A percentile compares a stretch with the other conserved stretches of the same genome.
phyloP scores from a whole-genome alignment of 2,888 invertebrate species.

The Plebejus argus region DNA sequence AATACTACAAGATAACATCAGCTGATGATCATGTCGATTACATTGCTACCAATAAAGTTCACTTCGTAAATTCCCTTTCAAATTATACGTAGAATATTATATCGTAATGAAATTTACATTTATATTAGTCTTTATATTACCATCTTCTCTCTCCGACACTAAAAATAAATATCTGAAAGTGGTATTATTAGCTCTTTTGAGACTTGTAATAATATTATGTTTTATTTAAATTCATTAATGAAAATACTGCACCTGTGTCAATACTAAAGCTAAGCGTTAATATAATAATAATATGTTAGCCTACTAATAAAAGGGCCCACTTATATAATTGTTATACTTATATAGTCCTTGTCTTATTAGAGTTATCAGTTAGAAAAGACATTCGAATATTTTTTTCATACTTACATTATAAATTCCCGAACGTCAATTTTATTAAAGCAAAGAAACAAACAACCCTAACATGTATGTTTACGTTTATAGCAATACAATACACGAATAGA shows the following conservation, averaged over 20 bases:
- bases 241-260: not conserved
- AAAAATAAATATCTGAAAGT: conserved; percentile 12
- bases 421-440: too few species aligned
- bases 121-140: conserved; percentile 3
- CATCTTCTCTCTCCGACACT: not conserved
- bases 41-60: not conserved
- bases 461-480: not conserved
- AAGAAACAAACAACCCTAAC: not conserved
- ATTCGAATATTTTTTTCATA: too few species aligned
- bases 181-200: not conserved
- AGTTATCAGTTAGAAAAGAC: too few species aligned
- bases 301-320: too few species aligned
- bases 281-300: too few species aligned
- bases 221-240: not conserved
- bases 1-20: not conserved
- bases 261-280: too few species aligned
- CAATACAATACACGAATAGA: not conserved
- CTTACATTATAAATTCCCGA: too few species aligned
- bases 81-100: not conserved
- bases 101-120: conserved; percentile 1
- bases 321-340: too few species aligned
- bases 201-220: too few species aligned
- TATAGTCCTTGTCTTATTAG: too few species aligned
- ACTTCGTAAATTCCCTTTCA: not conserved
- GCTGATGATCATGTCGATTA: not conserved